Percentiles rank a stretch among this genome's conserved stretches.
phyloP scores from a whole-genome alignment of 1,140 invertebrate genomes.

The Heliothis virescens region DNA sequence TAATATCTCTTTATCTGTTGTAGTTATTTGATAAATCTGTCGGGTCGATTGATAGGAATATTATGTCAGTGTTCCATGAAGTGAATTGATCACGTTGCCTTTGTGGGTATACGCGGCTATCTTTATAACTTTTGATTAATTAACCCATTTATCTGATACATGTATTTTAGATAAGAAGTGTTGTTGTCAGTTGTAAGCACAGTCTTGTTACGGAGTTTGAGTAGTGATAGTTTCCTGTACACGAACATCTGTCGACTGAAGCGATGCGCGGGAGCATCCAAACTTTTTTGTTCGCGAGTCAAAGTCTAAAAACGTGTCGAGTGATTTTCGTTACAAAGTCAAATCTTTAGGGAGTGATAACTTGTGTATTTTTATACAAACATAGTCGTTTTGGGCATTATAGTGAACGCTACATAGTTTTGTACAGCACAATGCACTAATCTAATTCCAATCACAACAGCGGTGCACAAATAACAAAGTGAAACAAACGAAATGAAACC shows the following conservation, averaged over 20 bases:
- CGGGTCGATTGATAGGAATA: background rate
- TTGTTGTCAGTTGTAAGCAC: background rate
- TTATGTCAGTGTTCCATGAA: constrained; percentile 14
- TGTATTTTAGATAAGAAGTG: constrained; percentile 29
- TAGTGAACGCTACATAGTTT: background rate
- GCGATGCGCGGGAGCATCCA: constrained; percentile 23
- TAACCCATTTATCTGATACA: constrained; percentile 43
- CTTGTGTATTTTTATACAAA: constrained; percentile 16
- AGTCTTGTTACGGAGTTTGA: constrained; percentile 6
- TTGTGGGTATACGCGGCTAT: background rate
- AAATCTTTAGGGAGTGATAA: background rate
- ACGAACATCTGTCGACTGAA: constrained; percentile 45
- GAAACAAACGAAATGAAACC: constrained; percentile 58
- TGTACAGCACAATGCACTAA: constrained; percentile 20
- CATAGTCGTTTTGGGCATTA: background rate
- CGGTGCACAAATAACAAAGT: constrained; percentile 53
- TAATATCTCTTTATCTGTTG: constrained; percentile 13
- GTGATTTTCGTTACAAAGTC: constrained; percentile 39
- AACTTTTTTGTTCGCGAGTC: constrained; percentile 17
- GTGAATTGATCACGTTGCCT: background rate
- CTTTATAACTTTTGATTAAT: constrained; percentile 47
- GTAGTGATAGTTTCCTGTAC: constrained; percentile 44
- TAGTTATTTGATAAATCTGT: constrained; percentile 20
- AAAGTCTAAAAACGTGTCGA: constrained; percentile 42
- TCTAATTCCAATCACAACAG: constrained; percentile 70